Base-by-base conservation (phyloP, 2,797 vertebrate genomes). In the Silurus lanzhouensis region DNA sequence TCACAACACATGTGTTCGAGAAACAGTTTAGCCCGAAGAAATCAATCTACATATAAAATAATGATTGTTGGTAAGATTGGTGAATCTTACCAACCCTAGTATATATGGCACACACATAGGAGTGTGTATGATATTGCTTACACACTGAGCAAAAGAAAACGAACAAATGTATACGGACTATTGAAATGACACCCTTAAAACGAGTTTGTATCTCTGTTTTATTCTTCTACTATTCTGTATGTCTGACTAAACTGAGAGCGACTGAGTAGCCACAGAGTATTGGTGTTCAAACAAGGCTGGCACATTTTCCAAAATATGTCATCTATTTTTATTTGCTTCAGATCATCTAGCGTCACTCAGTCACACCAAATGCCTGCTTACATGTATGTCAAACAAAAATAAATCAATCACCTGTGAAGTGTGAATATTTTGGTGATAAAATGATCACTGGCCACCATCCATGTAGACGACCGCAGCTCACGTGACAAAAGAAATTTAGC, bases 361-460 rank as follows among this genome's bases (percentile, higher is more conserved):
- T 89, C 89, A 88, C 70, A 31, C 64, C 75, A 15, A 64, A 81
- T 81, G 83, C 67, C 22, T 85, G 84, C 78, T 88, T 88, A 87
- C 81, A 79, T 70, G 77, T 27, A 84, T 78, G 85, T 88, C 89
- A 89, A 88, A 83, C 81, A 60, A 64, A 84, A 66, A 68, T 84
- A 83, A 64, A 57, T 52, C 63, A 81, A 88, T 84, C 79, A 84
- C 22, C 48, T n/a, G 72, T 58, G 82, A 63, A 71, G 57, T 71
- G 81, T 66, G 83, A 83, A 67, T 75, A 70, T 84, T 70, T 80
- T 84, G 83, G 19, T 85, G 61, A 81, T 52, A 76, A 85, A 71
- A 81, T 71, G 0, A 79, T 78, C 78, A 17, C 31, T 52, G 31
- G 20, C 31, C 22, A 60, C 17, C 15, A 55, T 44, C 19, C 60